Base-by-base conservation (phyloP, 2,797 vertebrate species). In the Natrix natrix region DNA sequence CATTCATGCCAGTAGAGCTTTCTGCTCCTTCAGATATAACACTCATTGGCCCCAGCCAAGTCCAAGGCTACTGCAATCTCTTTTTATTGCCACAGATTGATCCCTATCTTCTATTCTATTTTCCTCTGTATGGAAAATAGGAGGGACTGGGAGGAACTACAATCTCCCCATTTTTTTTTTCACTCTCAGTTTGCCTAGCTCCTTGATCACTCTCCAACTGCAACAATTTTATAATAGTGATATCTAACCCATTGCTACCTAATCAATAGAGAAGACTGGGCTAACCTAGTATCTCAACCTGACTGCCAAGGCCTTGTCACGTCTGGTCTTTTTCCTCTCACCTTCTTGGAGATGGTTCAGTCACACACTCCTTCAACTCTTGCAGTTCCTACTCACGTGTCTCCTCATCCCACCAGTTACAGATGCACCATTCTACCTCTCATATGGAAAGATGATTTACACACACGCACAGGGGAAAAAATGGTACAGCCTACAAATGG, bases 401-500 rank as follows among this genome's bases (percentile, higher is more conserved):
- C 12, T 13, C 28, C 28, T 66, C 28, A n/a, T 11, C 63, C 28
- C 11, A 13, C 63, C 12, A 66, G 63, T 26, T 66, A 66, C 60
- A 28, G 26, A 10, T 66, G 11, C 61, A n/a, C 10, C 61, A 12
- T 26, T 28, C 61, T 66, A 66, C 26, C 61, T 61, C 60, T n/a
- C 61, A 61, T 63, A 24, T 63, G 48, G 48, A 52, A 52, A 4
- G 5, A 52, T 52, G 48, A 52, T 52, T 52, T 7, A 52, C 48
- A 52, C 48, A 52, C 48, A 52, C 5, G 6, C 48, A 52, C 5
- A 6, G 3, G 1, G 16, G 4, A 48, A 8, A 3, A 54, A 37
- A 20, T 59, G 57, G 87, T 56, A n/a, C 24, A 32, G 86, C 59
- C 87, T 86, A 83, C 28, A 69, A 90, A 94, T 95, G 94, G 95